Base-by-base conservation (phyloP, 1,140 invertebrate species). In the Trachelipus rathkii region DNA sequence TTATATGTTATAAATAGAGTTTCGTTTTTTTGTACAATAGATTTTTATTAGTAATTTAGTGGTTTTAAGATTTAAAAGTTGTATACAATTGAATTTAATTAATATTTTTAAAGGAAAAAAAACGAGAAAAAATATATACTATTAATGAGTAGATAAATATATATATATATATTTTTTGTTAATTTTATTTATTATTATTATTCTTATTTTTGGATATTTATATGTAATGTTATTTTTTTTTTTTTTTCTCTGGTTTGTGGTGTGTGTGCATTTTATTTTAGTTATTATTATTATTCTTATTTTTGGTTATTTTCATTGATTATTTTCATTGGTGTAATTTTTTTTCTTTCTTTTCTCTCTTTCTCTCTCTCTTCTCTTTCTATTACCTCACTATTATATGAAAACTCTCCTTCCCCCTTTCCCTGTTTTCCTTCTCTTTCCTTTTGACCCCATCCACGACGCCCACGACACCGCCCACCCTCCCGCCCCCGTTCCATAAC, bases 91-190 rank as follows among this genome's bases (percentile, higher is more conserved):
- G 33, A 33, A 33, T 33, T 33, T 33, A 33, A 33, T 33, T 33
- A 33, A 3, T 33, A 3, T 33, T 33, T 33, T 33, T 33, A 33
- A 33, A 6, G 6, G 6, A 33, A 6, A 33, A 33, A 33, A 33
- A 33, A 33, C 1, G 6, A 33, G 6, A 6, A 1, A 33, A 33
- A 33, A 33, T 33, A 33, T 33, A 3, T 33, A 33, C 33, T 33
- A 33, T 33, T 33, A 33, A 33, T 3, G 33, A 3, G 33, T 33
- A 33, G 33, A 33, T 33, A 60, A 4, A 60, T 3, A 60, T 60
- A 60, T 60, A 60, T 60, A 60, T 60, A 60, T 60, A 60, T 60
- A 3, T 60, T 60, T 60, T 60, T 60, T 60, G 19, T 15, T 60
- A 1, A 60, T 4, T 60, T 60, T 15, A 60, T 60, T 60, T 15